Conservation (phyloP, 2,888 invertebrate species). For the Papilio elwesi region DNA sequence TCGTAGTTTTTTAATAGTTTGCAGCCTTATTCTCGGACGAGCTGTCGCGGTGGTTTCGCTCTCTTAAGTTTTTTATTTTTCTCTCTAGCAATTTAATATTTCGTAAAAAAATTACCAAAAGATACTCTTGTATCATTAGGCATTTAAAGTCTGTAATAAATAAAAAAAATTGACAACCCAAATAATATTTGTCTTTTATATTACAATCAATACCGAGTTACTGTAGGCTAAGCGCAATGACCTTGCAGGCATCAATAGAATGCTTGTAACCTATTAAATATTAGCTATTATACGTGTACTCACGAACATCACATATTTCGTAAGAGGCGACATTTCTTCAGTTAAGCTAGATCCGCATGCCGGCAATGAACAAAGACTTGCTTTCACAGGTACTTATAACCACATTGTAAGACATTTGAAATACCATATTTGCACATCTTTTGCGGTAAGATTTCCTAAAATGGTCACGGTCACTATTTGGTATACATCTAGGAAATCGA, state of each 20-base stretch:
- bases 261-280: slow-evolving; percentile 20
- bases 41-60: too few species aligned
- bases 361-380: not conserved
- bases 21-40: not conserved
- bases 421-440: slow-evolving; percentile 8
- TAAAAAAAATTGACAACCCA: too few species aligned
- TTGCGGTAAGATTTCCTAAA: slow-evolving; percentile 1
- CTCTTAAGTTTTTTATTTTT: too few species aligned
- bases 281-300: slow-evolving; percentile 20
- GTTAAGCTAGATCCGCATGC: not conserved
- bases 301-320: slow-evolving; percentile 16
- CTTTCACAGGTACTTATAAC: slow-evolving; percentile 4
- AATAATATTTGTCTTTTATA: too few species aligned
- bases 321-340: not conserved
- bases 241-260: slow-evolving; percentile 24
- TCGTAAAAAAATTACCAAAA: too few species aligned
- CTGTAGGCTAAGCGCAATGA: slow-evolving; percentile 5
- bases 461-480: slow-evolving; percentile 9
- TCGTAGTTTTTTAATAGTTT: not conserved
- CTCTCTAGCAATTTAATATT: too few species aligned
- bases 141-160: too few species aligned
- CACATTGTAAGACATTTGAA: not conserved
- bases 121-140: too few species aligned
- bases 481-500: slow-evolving; percentile 5
- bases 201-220: not conserved